Conservation (phyloP, 2,113 vertebrate genomes). For the Seriola dumerili region DNA sequence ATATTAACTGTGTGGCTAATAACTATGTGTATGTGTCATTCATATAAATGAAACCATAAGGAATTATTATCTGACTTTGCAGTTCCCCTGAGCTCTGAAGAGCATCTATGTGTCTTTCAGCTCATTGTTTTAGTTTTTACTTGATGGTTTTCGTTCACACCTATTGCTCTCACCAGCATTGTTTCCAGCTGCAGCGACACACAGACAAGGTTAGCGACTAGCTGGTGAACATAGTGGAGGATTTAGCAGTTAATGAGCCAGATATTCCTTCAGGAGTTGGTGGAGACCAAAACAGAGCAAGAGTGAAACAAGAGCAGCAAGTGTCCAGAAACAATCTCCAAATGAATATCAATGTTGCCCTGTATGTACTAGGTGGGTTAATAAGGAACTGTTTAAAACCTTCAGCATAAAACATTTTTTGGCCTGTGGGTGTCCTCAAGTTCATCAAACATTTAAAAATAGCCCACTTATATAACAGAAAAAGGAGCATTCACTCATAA, state of each 20-base stretch:
- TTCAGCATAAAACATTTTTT: not conserved
- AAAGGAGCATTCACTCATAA: not conserved
- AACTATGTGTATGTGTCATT: not conserved
- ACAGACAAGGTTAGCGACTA: not conserved
- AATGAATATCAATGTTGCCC: not conserved
- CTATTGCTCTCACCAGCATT: not conserved
- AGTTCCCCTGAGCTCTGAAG: not conserved
- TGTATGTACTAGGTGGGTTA: not conserved
- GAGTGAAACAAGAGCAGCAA: not conserved
- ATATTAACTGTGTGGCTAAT: not conserved
- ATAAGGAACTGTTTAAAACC: not conserved
- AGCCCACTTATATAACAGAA: not conserved
- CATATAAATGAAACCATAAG: not conserved
- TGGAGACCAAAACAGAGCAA: conserved; percentile 4
- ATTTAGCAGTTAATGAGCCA: not conserved
- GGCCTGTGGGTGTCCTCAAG: not conserved
- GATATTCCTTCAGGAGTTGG: not conserved
- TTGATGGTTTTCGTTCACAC: not conserved
- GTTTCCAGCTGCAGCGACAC: not conserved
- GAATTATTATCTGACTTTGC: not conserved
- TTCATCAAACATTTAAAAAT: not conserved
- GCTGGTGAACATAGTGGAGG: not conserved
- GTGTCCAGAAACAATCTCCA: not conserved
- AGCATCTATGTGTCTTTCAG: not conserved
- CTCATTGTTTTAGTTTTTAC: not conserved